Evolutionary conservation across 1,140 invertebrate genomes (phyloP), one percentile per base, ranked within the genome.

Genomic region (Drosophila saltans): DNA sequence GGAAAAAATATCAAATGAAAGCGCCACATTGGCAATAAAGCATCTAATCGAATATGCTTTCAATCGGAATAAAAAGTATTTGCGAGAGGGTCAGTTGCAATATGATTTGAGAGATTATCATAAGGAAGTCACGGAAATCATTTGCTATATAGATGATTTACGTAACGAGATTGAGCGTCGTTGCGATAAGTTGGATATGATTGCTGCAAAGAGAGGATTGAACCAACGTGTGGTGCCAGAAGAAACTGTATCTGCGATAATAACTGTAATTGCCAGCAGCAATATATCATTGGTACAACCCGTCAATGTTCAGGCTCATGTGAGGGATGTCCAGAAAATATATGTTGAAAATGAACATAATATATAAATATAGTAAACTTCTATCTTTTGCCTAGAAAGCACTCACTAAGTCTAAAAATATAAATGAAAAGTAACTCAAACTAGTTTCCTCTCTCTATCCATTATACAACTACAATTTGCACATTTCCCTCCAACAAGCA

Each of bases 1-100:
- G 0, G 48, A 4, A 3, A 81, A 81, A 26, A 28, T 78, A 1
- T 66, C 60, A 33, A 81, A 74, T 5, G 0, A 1, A 1, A 75
- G 78, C 10, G 67, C 21, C 21, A 2, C 21, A 26, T 9, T 8
- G 45, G 21, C 26, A 2, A 52, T 2, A 10, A 8, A 2, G 9
- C 26, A 24, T 10, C 21, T 26, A 52, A 3, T 52, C 1, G 5
- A 9, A 9, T 26, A 10, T 16, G 57, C 33, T 2, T 10, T 10
- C 8, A 41, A 11, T 41, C 21, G 39, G 16, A 40, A 24, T 6
- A 40, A 24, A 8, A 10, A 2, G 2, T 52, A 26, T 52, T 52
- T 52, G 21, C 21, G 26, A 2, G 8, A 52, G 0, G 26, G 26
- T 52, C 21, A 52, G 26, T 52, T 10, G 16, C 2, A 52, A 2